Evolutionary conservation across 2,888 invertebrate genomes (phyloP), one percentile per base, ranked within the genome.

Genomic region (Tenthredo distinguenda): DNA sequence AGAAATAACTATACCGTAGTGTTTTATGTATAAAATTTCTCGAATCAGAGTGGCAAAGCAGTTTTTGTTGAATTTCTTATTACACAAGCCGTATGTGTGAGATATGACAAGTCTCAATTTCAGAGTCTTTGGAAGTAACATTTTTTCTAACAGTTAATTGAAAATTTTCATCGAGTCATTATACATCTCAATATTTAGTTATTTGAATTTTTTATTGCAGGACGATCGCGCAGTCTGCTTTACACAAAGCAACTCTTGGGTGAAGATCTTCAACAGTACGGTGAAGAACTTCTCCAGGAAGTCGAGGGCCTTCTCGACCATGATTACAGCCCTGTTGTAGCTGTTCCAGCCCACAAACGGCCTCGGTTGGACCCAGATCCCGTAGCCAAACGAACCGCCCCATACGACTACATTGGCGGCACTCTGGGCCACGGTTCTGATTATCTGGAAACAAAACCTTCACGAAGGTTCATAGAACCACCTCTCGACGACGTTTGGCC

Each of bases 401-500:
- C 90, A 0, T 86, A 89, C 40, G 89, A 91, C 40, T 89, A 89
- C 47, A 87, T 91, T 0, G 91, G 90, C 9, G 91, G 91, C 7
- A 90, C 89, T 87, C 88, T 91, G 43, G 77, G 82, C 34, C 81
- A 85, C 43, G 88, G 87, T 37, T 85, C 87, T 15, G 89, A 90
- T 43, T 85, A 83, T 72, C 85, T 85, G 1, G 87, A 87, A 3
- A 84, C 86, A 15, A 90, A 89, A 15, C 34, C 88, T 26, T 86
- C 81, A 68, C 87, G 89, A 81, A 90, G 95, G 0, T 95, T 95
- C 93, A 94, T 94, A 68, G 95, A 95, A 90, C 94, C 95, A 5
- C 95, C 95, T 4, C 94, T 95, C 84, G 95, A 95, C 88, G 95
- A 95, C 87, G 95, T 95, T 89, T 95, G 95, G 95, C 95, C 95